Percentiles rank a stretch among this genome's conserved stretches.
Evolutionary conservation across 2,888 invertebrate genomes (phyloP).

Genomic region (Cheilosia urbana): DNA sequence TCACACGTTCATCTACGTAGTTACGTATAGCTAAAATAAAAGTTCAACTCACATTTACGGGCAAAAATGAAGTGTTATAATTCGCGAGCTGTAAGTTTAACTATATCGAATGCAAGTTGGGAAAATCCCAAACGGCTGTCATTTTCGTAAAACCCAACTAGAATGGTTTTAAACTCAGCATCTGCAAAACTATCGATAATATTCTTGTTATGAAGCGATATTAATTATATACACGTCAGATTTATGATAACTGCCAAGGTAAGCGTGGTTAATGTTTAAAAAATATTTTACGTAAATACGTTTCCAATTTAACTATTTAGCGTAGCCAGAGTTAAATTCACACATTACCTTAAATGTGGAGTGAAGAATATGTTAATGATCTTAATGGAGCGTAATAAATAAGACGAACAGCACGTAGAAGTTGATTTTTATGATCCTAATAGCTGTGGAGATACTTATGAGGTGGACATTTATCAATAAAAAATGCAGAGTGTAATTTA

Average conservation of each 20-base stretch:
- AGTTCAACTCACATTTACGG: neutral
- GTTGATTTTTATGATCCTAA: too few species aligned
- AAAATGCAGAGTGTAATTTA: too few species aligned
- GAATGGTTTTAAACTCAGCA: too few species aligned
- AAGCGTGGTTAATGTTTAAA: constrained; percentile 21
- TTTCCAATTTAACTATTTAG: constrained; percentile 21
- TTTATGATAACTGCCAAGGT: constrained; percentile 25
- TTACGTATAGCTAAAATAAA: too few species aligned
- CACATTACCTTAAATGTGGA: constrained; percentile 18
- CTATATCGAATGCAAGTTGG: neutral
- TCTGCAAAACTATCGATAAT: too few species aligned
- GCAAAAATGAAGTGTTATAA: constrained; percentile 1
- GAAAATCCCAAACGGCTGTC: neutral
- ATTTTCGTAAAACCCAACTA: too few species aligned
- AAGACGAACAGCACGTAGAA: neutral
- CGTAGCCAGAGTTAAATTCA: constrained; percentile 30
- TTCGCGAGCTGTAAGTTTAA: neutral
- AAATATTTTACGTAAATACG: constrained; percentile 13
- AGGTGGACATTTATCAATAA: too few species aligned
- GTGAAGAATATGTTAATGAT: neutral
- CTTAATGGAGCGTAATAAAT: neutral
- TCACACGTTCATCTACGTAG: neutral
- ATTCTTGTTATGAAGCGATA: neutral
- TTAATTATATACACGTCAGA: constrained; percentile 13
- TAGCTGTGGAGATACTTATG: too few species aligned